Percentiles rank a stretch among this genome's conserved stretches.
These are phyloP conservation scores for Cephus runcator DNA, from an alignment of 2,888 invertebrate species.

Conservation along the genomic window DNA sequence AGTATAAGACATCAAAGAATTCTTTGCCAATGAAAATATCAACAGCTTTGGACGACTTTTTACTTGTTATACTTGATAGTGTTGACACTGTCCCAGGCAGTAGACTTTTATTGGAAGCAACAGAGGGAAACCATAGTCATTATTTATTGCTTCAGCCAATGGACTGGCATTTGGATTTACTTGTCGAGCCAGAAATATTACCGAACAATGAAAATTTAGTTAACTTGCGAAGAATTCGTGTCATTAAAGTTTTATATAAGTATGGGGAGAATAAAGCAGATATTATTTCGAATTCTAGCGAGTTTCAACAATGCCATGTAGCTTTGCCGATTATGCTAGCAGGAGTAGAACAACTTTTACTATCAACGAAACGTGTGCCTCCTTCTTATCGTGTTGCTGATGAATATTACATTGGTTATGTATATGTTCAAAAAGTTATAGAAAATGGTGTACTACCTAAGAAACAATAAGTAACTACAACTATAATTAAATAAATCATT, in stretches of 20 bases:
- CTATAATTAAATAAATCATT: neutral
- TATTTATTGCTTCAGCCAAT: conserved; percentile 52
- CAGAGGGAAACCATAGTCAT: conserved; percentile 39
- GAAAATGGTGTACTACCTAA: neutral
- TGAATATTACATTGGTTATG: conserved; percentile 52
- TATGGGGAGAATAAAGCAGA: conserved; percentile 35
- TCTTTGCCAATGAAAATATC: conserved; percentile 23
- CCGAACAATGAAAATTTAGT: conserved; percentile 25
- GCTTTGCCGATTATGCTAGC: conserved; percentile 49
- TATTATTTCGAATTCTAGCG: conserved; percentile 30
- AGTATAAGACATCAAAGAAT: conserved; percentile 33
- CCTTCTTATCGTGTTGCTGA: conserved; percentile 47
- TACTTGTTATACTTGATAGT: conserved; percentile 45
- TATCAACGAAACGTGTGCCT: conserved; percentile 53
- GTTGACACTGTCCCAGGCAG: conserved; percentile 45
- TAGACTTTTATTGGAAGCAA: conserved; percentile 49
- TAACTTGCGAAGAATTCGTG: conserved; percentile 36
- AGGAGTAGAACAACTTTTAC: conserved; percentile 52
- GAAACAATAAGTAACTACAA: neutral
- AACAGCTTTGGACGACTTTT: conserved; percentile 51
- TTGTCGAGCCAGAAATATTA: conserved; percentile 37
- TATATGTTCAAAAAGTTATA: conserved; percentile 3
- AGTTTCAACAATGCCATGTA: conserved; percentile 42
- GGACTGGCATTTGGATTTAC: conserved; percentile 52
- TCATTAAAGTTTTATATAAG: conserved; percentile 56